Conservation (phyloP, 2,113 vertebrate species). For the Pluvianellus socialis region DNA sequence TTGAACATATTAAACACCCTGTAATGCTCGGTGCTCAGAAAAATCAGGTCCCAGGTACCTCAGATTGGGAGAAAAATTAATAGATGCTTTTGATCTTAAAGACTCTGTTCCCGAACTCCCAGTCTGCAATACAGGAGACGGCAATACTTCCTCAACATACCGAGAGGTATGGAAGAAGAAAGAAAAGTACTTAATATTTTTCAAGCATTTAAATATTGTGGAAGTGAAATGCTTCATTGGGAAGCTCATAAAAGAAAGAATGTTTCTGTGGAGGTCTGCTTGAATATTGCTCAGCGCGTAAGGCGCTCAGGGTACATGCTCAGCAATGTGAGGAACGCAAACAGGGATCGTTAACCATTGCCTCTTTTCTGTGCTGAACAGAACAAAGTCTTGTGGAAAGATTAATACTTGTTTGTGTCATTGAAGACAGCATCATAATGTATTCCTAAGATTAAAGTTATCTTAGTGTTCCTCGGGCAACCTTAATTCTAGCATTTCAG, state of each 20-base stretch:
- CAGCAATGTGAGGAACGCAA: not conserved
- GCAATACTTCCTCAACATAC: not conserved
- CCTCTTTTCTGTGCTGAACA: not conserved
- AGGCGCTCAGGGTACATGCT: not conserved
- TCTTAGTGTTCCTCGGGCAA: constrained; percentile 11
- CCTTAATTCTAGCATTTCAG: constrained; percentile 22
- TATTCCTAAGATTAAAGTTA: not conserved
- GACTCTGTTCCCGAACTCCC: not conserved
- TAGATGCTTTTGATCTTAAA: not conserved
- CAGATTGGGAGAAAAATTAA: not conserved
- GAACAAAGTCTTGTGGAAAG: not conserved
- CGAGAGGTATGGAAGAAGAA: not conserved
- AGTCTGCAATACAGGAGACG: not conserved
- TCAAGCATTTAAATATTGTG: not conserved
- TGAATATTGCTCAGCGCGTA: not conserved
- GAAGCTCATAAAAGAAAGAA: not conserved
- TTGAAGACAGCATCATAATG: not conserved
- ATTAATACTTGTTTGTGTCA: not conserved
- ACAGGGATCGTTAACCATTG: not conserved
- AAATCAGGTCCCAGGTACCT: not conserved
- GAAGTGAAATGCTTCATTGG: not conserved
- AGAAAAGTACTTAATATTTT: not conserved
- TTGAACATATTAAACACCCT: not conserved
- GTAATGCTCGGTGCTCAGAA: not conserved
- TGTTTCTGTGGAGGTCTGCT: not conserved